A percentile compares a stretch with the other conserved stretches of the same genome.
phyloP scores from a whole-genome alignment of 2,113 vertebrate genomes.

The Archocentrus centrarchus region DNA sequence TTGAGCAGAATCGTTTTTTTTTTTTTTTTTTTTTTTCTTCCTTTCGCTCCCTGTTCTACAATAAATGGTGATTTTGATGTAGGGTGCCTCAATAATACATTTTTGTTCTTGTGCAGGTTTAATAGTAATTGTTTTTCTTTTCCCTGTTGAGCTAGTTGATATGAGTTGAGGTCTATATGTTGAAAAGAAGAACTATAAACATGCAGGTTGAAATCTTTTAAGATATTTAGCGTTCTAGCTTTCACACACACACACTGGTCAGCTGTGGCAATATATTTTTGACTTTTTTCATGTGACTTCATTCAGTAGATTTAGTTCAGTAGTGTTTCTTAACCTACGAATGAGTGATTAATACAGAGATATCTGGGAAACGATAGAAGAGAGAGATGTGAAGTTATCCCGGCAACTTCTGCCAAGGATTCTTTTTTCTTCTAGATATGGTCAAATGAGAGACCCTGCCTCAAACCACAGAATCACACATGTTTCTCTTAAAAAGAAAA shows the following conservation, averaged over 20 bases:
- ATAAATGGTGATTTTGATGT: not conserved
- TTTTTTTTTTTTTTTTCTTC: too few relatives aligned
- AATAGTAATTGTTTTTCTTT: not conserved
- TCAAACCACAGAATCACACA: slow-evolving; percentile 30
- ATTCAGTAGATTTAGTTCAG: not conserved
- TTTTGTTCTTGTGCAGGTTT: not conserved
- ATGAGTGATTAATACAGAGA: not conserved
- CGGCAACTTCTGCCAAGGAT: slow-evolving; percentile 30
- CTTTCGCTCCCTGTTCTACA: not conserved
- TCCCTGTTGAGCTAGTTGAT: not conserved
- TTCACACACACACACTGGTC: not conserved
- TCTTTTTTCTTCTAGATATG: slow-evolving; percentile 36
- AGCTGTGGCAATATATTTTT: not conserved
- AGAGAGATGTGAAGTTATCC: not conserved
- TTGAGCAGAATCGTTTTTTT: not conserved
- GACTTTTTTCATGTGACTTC: not conserved
- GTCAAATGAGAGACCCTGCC: slow-evolving; percentile 13
- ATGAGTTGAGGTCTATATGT: not conserved
- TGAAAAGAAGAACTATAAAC: not conserved
- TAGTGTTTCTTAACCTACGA: not conserved
- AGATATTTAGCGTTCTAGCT: not conserved
- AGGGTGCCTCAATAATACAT: too few relatives aligned
- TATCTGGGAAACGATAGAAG: not conserved
- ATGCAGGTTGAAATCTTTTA: not conserved
- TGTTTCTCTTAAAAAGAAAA: slow-evolving; percentile 17